Conservation (phyloP, 1,140 invertebrate genomes). For the Aphelenchoides fujianensis region DNA sequence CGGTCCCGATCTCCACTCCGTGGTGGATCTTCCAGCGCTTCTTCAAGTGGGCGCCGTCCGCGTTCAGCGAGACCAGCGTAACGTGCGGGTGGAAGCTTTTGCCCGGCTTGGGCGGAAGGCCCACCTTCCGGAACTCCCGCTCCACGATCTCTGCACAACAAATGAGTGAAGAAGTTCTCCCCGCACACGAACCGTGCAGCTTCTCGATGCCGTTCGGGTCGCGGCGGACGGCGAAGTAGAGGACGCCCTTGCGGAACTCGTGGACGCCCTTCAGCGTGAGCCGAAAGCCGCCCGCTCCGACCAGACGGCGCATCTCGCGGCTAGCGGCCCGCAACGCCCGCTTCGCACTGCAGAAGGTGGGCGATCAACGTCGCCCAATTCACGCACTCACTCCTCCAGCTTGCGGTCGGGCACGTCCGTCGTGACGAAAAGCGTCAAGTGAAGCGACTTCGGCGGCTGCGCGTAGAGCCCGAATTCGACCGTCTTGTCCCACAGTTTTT, state of each 20-base stretch:
- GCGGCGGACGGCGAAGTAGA: neutral
- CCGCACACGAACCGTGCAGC: neutral
- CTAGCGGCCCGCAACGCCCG: neutral
- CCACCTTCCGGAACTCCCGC: neutral
- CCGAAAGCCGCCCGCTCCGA: neutral
- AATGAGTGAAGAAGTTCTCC: no score
- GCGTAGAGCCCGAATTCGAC: neutral
- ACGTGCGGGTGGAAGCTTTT: neutral
- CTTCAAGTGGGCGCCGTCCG: neutral
- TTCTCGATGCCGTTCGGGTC: neutral
- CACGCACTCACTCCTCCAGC: neutral
- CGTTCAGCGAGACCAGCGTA: neutral
- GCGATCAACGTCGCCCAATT: neutral
- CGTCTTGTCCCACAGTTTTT: neutral
- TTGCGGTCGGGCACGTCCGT: neutral
- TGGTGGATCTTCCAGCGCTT: neutral
- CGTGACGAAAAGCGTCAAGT: neutral
- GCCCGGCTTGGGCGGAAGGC: neutral
- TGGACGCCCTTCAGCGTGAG: neutral
- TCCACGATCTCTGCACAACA: neutral
- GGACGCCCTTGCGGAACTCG: neutral
- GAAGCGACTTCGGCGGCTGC: neutral
- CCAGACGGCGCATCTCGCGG: neutral
- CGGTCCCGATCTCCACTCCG: neutral
- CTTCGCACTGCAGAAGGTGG: neutral